Evolutionary conservation across 2,113 vertebrate species (phyloP).

Genomic region (Smithornis capensis): DNA sequence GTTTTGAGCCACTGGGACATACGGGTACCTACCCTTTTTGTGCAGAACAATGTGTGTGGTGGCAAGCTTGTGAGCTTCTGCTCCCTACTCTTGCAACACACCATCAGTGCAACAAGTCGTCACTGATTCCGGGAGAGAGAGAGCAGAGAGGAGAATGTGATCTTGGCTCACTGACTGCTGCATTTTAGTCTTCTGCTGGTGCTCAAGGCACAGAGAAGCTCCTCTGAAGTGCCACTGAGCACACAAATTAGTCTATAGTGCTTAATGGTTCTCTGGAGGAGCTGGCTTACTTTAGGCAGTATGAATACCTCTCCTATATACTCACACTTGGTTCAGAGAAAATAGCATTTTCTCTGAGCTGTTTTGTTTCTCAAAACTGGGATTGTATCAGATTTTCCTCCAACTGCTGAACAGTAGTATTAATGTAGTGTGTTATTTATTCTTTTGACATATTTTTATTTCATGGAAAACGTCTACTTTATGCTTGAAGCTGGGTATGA

Average conservation of each 20-base stretch:
- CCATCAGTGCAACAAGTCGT: accelerated
- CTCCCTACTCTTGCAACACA: accelerated
- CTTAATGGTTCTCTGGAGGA: neutral
- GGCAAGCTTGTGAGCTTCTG: neutral
- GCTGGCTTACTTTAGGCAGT: neutral
- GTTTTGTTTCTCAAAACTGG: constrained; percentile 4
- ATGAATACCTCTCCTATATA: neutral
- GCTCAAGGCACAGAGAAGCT: neutral
- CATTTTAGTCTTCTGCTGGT: neutral
- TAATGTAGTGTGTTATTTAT: constrained; percentile 37
- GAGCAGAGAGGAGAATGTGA: neutral
- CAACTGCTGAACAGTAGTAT: constrained; percentile 2
- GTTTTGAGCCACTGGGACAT: neutral
- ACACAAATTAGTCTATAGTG: neutral
- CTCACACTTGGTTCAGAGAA: constrained; percentile 2
- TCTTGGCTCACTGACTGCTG: neutral
- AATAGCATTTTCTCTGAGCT: neutral
- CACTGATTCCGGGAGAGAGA: neutral
- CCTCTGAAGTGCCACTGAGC: neutral
- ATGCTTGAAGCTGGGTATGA: neutral
- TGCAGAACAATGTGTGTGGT: accelerated
- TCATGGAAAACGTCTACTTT: neutral
- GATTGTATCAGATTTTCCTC: constrained; percentile 8
- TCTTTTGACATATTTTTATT: constrained; percentile 54
- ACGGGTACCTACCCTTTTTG: accelerated